Percentiles rank a stretch among this genome's conserved stretches.
Evolutionary conservation across 2,888 invertebrate species (phyloP).

Genomic region (Nycteola revayana): DNA sequence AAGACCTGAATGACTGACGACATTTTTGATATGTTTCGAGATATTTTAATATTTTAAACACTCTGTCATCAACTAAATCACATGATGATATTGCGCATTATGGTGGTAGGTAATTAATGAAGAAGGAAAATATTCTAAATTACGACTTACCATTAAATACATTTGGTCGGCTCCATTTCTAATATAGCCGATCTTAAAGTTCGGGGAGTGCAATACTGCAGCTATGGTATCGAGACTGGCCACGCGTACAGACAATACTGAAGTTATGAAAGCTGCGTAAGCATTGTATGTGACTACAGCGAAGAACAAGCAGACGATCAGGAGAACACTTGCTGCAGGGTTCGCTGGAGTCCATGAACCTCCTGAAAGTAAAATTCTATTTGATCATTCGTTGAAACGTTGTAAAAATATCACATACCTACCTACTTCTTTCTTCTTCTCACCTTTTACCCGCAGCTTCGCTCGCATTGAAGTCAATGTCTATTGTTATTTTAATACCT

Average conservation of each 20-base stretch:
- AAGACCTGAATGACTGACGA: too few species aligned
- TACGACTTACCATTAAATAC: slow-evolving; percentile 83
- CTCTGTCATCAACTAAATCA: too few species aligned
- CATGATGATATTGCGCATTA: too few species aligned
- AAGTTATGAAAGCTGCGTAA: slow-evolving; percentile 85
- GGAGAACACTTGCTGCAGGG: slow-evolving; percentile 80
- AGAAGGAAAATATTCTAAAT: background rate
- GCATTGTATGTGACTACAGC: slow-evolving; percentile 84
- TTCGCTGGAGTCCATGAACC: slow-evolving; percentile 81
- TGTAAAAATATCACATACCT: too few species aligned
- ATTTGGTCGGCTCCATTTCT: slow-evolving; percentile 83
- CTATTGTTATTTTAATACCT: too few species aligned
- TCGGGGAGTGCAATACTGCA: slow-evolving; percentile 79
- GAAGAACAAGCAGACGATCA: slow-evolving; percentile 82
- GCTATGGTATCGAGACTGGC: slow-evolving; percentile 80
- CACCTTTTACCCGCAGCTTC: too few species aligned
- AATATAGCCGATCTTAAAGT: slow-evolving; percentile 83
- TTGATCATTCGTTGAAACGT: too few species aligned
- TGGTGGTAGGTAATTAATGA: too few species aligned
- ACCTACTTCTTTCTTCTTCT: too few species aligned
- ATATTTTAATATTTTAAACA: too few species aligned
- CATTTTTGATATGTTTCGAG: too few species aligned
- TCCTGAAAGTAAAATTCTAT: slow-evolving; percentile 62
- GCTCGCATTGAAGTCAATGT: too few species aligned
- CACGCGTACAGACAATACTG: slow-evolving; percentile 83